Evolutionary conservation across 37 sponge, comb jelly and placozoan genomes (phyloP).

Genomic region (Petrosia ficiformis): DNA sequence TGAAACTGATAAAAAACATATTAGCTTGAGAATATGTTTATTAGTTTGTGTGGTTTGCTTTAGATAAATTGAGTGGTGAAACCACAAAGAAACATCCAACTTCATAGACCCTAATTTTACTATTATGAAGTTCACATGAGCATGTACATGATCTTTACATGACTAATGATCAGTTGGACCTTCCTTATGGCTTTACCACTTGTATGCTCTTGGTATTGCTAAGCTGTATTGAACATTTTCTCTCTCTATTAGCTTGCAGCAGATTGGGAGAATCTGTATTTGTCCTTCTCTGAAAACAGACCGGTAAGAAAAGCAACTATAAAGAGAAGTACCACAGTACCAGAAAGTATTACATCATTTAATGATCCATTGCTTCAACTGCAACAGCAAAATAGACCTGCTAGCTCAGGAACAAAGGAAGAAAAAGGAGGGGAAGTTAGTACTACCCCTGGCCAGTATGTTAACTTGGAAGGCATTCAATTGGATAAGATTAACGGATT

Average conservation of each 20-base stretch:
- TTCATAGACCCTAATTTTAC: too few species aligned
- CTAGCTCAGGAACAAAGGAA: not conserved
- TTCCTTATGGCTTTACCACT: too few species aligned
- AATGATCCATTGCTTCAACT: not conserved
- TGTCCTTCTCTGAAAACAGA: not conserved
- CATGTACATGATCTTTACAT: too few species aligned
- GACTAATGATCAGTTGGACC: too few species aligned
- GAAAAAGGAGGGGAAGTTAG: not conserved
- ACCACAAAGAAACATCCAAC: too few species aligned
- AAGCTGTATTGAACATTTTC: not conserved
- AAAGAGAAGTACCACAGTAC: conserved; percentile 2
- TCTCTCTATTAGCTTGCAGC: conserved; percentile 22
- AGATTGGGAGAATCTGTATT: conserved; percentile 30
- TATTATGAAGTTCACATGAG: too few species aligned
- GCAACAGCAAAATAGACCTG: not conserved
- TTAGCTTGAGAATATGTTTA: too few species aligned
- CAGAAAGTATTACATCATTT: not conserved
- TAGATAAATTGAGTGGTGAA: too few species aligned
- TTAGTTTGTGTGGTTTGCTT: too few species aligned
- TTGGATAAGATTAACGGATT: too few species aligned
- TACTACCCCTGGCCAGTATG: not conserved
- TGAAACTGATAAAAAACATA: too few species aligned
- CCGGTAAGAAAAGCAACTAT: not conserved
- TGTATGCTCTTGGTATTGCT: not conserved
- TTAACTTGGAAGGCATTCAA: not conserved